Evolutionary conservation across 2,113 vertebrate genomes (phyloP).

Genomic region (Channa maculata): DNA sequence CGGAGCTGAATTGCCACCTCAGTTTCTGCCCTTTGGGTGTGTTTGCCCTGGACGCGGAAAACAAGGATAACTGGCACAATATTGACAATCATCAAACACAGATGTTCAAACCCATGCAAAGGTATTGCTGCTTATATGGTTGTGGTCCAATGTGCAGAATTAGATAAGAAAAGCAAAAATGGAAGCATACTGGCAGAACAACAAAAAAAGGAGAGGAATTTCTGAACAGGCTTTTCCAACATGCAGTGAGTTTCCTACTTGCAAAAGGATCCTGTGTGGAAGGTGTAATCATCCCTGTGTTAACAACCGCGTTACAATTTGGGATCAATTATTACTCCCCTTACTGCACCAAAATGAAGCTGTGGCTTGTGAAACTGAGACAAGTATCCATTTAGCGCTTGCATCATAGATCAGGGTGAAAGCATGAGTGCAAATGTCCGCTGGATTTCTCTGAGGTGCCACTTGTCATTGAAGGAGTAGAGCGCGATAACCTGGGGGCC

Average conservation of each 20-base stretch:
- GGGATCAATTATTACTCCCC: constrained; percentile 2
- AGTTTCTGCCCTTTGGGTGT: constrained; percentile 52
- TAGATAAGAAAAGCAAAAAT: constrained; percentile 50
- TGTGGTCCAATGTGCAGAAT: constrained; percentile 53
- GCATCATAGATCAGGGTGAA: constrained; percentile 3
- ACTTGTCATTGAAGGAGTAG: constrained; percentile 67
- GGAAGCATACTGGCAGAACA: constrained; percentile 29
- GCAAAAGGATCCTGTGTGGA: background rate
- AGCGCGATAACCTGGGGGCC: constrained; percentile 63
- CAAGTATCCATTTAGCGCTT: background rate
- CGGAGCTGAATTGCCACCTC: constrained; percentile 47
- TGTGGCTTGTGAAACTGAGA: constrained; percentile 8
- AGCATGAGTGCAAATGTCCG: constrained; percentile 26
- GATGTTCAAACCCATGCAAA: constrained; percentile 81
- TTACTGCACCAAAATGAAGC: background rate
- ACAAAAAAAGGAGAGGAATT: constrained; percentile 7
- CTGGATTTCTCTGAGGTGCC: constrained; percentile 59
- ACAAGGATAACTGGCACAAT: constrained; percentile 74
- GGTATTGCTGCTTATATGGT: constrained; percentile 70
- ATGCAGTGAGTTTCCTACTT: background rate
- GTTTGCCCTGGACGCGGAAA: constrained; percentile 68
- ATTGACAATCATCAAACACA: constrained; percentile 78
- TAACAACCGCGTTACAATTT: background rate
- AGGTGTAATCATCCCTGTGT: constrained; percentile 9
- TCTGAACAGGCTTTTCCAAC: constrained; percentile 1